A percentile compares a stretch with the other conserved stretches of the same genome.
phyloP scores from a whole-genome alignment of 2,797 vertebrate species.

The Sebastes taczanowskii region DNA sequence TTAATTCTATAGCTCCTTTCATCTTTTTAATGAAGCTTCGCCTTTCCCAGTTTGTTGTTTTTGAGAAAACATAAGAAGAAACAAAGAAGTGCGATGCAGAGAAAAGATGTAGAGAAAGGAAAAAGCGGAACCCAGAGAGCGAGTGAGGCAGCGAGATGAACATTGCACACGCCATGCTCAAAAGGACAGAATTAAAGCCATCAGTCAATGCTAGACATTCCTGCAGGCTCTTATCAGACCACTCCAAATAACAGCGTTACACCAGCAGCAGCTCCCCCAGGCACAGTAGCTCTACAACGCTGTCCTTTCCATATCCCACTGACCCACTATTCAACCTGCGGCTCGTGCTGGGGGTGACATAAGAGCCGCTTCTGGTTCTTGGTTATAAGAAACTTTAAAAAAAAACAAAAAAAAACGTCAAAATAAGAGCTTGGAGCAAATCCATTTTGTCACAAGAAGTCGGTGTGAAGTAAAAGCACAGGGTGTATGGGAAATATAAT shows the following conservation, averaged over 20 bases:
- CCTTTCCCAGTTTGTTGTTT: neutral
- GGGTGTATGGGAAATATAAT: slow-evolving; percentile 2
- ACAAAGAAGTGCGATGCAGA: neutral
- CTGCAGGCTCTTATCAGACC: slow-evolving; percentile 69
- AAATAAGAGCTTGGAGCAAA: neutral
- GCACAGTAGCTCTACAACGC: slow-evolving; percentile 23
- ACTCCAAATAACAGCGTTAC: slow-evolving; percentile 63
- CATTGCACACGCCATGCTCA: slow-evolving; percentile 31
- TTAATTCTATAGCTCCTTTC: neutral
- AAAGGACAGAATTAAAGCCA: slow-evolving; percentile 66
- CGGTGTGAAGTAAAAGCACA: neutral
- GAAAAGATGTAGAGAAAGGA: neutral
- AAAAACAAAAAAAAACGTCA: neutral
- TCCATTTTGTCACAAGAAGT: slow-evolving; percentile 7
- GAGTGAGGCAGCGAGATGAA: slow-evolving; percentile 30
- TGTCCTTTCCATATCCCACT: slow-evolving; percentile 54
- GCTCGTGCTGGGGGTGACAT: neutral
- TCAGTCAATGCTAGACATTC: slow-evolving; percentile 69
- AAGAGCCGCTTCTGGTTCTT: neutral
- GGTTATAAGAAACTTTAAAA: neutral
- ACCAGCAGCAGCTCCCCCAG: slow-evolving; percentile 34
- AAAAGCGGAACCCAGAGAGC: neutral
- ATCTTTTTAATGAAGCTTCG: neutral
- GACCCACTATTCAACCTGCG: slow-evolving; percentile 59
- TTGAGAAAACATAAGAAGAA: neutral